Evolutionary conservation across 2,113 vertebrate genomes (phyloP).

Genomic region (Serilophus lunatus): DNA sequence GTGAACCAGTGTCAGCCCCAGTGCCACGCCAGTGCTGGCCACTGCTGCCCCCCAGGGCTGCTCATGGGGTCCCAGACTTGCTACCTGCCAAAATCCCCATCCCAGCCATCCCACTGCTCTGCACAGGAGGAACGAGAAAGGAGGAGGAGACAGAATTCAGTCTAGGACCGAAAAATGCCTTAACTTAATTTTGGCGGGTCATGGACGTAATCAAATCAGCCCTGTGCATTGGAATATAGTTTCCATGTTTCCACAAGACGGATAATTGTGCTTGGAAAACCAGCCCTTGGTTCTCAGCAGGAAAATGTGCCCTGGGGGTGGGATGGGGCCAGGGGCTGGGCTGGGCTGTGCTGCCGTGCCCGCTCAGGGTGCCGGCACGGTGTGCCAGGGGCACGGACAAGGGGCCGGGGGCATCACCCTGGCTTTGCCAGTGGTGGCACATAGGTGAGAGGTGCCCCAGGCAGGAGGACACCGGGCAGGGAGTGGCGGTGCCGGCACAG

Average conservation of each 20-base stretch:
- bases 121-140: not conserved
- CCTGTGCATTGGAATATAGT: not conserved
- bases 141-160: conserved; percentile 17
- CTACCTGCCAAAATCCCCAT: not conserved
- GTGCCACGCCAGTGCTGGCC: not conserved
- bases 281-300: not conserved
- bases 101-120: not conserved
- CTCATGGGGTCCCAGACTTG: rapidly evolving
- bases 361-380: rapidly evolving
- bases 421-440: rapidly evolving
- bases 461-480: not conserved
- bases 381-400: not conserved
- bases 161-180: conserved; percentile 15
- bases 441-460: not conserved
- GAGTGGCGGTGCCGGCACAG: not conserved
- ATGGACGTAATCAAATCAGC: conserved; percentile 35
- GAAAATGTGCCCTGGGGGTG: not conserved
- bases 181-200: conserved; percentile 46
- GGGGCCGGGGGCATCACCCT: rapidly evolving
- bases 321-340: not conserved
- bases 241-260: conserved; percentile 14
- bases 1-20: rapidly evolving
- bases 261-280: conserved; percentile 23
- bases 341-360: not conserved
- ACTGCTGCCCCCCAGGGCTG: not conserved